Evolutionary conservation across 2,113 vertebrate genomes (phyloP).

Genomic region (Pionites leucogaster): DNA sequence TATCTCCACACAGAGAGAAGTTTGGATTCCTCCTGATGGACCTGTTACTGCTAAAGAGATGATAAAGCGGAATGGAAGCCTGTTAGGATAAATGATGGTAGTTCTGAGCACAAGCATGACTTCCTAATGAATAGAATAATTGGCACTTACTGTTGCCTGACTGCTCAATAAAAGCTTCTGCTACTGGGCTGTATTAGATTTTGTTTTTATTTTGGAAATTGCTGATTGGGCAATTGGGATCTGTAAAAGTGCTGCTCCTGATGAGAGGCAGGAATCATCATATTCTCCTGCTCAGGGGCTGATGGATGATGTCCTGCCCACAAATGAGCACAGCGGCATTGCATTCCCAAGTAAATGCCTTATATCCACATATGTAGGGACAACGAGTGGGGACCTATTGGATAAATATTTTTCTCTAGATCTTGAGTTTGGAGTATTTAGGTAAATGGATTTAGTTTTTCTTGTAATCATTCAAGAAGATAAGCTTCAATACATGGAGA

Average conservation of each 20-base stretch:
- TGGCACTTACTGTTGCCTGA: background rate
- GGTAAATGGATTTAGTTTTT: background rate
- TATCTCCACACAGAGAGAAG: background rate
- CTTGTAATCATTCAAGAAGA: background rate
- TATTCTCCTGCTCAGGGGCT: background rate
- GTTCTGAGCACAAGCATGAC: background rate
- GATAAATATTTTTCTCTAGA: background rate
- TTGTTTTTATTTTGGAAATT: background rate
- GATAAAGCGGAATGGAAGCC: background rate
- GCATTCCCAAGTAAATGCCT: background rate
- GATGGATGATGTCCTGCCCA: background rate
- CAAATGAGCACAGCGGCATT: background rate
- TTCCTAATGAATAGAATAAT: background rate
- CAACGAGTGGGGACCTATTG: background rate
- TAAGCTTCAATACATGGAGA: background rate
- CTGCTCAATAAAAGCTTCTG: background rate
- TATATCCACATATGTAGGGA: background rate
- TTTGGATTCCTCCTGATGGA: background rate
- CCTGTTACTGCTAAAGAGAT: background rate
- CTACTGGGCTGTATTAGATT: background rate
- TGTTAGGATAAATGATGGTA: background rate
- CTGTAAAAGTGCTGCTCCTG: background rate
- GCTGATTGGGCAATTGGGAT: background rate
- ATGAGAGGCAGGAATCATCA: fast-evolving
- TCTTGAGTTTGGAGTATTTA: background rate